Evolutionary conservation across 2,113 vertebrate genomes (phyloP).

Genomic region (Syrrhaptes paradoxus): DNA sequence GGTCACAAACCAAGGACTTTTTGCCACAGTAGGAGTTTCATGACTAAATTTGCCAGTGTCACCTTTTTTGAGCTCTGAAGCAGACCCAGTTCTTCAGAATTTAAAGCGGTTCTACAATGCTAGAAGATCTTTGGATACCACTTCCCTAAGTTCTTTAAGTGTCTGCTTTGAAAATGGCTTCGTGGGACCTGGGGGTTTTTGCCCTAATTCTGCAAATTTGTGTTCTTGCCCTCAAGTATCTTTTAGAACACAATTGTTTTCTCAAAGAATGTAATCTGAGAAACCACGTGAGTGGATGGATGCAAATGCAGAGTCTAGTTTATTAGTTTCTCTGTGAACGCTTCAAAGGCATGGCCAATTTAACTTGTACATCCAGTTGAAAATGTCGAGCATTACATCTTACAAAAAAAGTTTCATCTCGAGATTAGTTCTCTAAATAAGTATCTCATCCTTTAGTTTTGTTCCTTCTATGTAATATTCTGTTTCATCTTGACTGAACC

Average conservation of each 20-base stretch:
- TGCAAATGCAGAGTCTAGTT: neutral
- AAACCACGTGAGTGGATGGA: neutral
- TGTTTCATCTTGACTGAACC: neutral
- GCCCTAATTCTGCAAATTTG: neutral
- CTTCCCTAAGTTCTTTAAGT: neutral
- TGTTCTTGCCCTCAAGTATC: neutral
- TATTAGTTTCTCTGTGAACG: neutral
- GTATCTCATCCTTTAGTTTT: neutral
- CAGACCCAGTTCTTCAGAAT: constrained; percentile 20
- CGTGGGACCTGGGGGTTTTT: neutral
- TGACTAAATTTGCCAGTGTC: constrained; percentile 44
- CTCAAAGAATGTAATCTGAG: neutral
- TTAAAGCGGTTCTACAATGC: neutral
- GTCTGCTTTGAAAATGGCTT: constrained; percentile 25
- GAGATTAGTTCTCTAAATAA: neutral
- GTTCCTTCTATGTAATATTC: neutral
- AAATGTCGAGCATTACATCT: neutral
- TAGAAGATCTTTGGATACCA: neutral
- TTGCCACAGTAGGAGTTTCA: constrained; percentile 65
- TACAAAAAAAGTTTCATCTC: neutral
- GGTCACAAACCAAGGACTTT: constrained; percentile 49
- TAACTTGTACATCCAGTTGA: neutral
- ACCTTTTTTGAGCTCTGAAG: constrained; percentile 23
- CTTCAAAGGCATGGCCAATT: neutral
- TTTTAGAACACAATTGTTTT: neutral